A percentile compares a stretch with the other conserved stretches of the same genome.
These are phyloP conservation scores for Phyllostomus hastatus DNA, from an alignment of 2,113 vertebrate genomes.

Conservation along the genomic window DNA sequence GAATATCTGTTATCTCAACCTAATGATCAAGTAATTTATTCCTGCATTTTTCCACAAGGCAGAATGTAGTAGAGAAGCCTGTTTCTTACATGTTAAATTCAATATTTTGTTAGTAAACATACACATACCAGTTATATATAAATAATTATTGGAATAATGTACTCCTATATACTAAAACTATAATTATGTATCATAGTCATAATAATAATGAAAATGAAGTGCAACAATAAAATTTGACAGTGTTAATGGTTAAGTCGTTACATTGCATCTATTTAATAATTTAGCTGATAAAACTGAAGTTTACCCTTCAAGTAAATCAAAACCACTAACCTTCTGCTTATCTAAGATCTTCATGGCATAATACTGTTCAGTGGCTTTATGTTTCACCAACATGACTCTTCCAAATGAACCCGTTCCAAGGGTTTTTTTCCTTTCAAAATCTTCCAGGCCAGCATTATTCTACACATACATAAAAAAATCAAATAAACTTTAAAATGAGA, in stretches of 20 bases:
- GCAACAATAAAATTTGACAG: background rate
- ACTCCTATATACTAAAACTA: background rate
- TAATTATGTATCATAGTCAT: background rate
- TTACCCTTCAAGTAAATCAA: background rate
- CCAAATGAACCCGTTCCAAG: conserved; percentile 98
- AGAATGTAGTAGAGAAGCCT: background rate
- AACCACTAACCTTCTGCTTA: conserved; percentile 94
- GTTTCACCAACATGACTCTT: conserved; percentile 98
- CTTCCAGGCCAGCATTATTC: conserved; percentile 96
- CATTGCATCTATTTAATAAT: background rate
- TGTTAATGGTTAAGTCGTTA: background rate
- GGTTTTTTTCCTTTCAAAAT: conserved; percentile 98
- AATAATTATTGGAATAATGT: conserved; percentile 22
- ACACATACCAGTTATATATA: background rate
- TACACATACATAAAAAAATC: conserved; percentile 67
- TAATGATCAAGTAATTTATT: background rate
- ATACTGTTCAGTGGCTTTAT: conserved; percentile 97
- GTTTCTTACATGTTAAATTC: background rate
- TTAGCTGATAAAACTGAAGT: background rate
- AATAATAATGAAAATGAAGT: conserved; percentile 16
- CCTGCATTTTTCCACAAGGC: background rate
- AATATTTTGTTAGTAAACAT: conserved; percentile 18
- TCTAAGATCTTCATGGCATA: conserved; percentile 99
- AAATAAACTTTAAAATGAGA: conserved; percentile 34
- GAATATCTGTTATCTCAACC: background rate